Percentiles rank a stretch among this genome's conserved stretches.
Conservation (phyloP, 2,113 vertebrate genomes). For the Strix aluco region DNA sequence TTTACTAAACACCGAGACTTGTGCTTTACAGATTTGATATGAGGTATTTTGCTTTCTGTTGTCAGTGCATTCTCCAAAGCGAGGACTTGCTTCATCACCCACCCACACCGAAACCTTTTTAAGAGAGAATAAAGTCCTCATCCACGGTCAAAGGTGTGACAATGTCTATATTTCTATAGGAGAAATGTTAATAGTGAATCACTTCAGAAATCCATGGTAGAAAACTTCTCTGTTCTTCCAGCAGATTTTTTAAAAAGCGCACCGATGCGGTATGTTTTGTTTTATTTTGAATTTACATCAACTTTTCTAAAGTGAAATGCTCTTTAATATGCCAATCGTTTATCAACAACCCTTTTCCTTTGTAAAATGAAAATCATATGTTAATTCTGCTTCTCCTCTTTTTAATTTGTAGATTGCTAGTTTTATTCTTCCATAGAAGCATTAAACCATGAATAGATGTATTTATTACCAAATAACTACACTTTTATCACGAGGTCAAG, state of each 20-base stretch:
- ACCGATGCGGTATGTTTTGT: neutral
- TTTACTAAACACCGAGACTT: neutral
- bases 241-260: neutral
- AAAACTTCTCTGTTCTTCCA: slow-evolving; percentile 62
- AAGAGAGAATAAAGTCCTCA: slow-evolving; percentile 18
- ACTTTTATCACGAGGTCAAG: neutral
- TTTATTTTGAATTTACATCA: slow-evolving; percentile 21
- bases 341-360: neutral
- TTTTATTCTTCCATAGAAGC: neutral
- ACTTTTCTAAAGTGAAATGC: slow-evolving; percentile 40
- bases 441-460: slow-evolving; percentile 17
- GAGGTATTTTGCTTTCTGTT: neutral
- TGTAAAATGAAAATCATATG: neutral
- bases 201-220: slow-evolving; percentile 43
- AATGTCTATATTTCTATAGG: slow-evolving; percentile 47
- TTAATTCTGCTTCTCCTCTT: slow-evolving; percentile 12
- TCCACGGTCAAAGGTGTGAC: slow-evolving; percentile 28
- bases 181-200: slow-evolving; percentile 38
- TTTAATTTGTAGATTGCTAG: slow-evolving; percentile 50
- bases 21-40: slow-evolving; percentile 42
- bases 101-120: neutral
- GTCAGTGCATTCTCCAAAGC: slow-evolving; percentile 17
- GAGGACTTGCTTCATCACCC: neutral
- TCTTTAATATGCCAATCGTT: slow-evolving; percentile 47
- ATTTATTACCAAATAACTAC: slow-evolving; percentile 28